Percentiles rank a stretch among this genome's conserved stretches.
phyloP scores from a whole-genome alignment of 2,797 vertebrate genomes.

The Astyanax mexicanus region DNA sequence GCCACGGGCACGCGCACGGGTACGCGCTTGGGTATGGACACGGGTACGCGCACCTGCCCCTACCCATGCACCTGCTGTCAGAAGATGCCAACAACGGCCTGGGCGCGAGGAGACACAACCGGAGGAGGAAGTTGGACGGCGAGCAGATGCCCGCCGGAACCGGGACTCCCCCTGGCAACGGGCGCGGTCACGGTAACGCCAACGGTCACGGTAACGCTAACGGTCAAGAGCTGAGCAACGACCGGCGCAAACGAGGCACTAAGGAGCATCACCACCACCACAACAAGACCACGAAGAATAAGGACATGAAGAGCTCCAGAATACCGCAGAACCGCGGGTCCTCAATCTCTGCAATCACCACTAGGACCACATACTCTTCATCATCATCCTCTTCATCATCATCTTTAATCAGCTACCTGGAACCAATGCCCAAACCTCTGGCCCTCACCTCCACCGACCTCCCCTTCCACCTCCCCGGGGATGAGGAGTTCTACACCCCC shows the following conservation, averaged over 20 bases:
- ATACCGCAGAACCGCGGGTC: conserved; percentile 67
- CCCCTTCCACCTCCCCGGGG: conserved; percentile 77
- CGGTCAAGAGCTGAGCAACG: conserved; percentile 72
- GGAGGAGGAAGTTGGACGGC: conserved; percentile 64
- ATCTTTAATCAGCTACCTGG: background rate
- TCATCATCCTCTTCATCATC: background rate
- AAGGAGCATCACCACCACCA: conserved; percentile 77
- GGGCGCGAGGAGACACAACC: background rate
- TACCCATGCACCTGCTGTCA: background rate
- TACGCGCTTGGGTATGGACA: too few relatives aligned
- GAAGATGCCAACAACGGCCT: too few relatives aligned
- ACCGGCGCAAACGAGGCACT: conserved; percentile 77
- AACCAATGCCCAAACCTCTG: conserved; percentile 72
- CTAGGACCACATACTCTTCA: conserved; percentile 34
- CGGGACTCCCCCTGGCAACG: too few relatives aligned
- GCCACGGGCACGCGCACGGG: conserved; percentile 30
- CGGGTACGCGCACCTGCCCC: conserved; percentile 9
- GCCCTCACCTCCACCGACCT: conserved; percentile 80
- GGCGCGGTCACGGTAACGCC: background rate
- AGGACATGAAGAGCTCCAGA: conserved; percentile 70
- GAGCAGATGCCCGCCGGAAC: too few relatives aligned
- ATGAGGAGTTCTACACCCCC: conserved; percentile 76
- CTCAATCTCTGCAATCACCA: conserved; percentile 35
- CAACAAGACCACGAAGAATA: too few relatives aligned
- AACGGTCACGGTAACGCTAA: conserved; percentile 65